Evolutionary conservation across 2,888 invertebrate species (phyloP).

Genomic region (Harpagoxenus sublaevis): DNA sequence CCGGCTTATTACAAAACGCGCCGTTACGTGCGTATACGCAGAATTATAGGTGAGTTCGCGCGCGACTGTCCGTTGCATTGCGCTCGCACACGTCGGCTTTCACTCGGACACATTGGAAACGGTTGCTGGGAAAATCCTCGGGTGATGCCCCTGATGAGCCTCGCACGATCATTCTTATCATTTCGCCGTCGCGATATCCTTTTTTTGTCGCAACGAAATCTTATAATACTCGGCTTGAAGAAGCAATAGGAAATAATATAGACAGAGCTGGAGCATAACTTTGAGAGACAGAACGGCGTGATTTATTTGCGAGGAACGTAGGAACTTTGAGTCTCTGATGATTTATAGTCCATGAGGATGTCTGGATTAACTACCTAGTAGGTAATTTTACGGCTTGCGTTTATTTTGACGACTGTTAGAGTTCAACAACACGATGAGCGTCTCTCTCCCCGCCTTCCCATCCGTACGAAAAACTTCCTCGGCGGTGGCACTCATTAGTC

Average conservation of each 20-base stretch:
- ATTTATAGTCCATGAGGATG: slow-evolving; percentile 15
- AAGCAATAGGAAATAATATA: not conserved
- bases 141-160: not conserved
- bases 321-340: slow-evolving; percentile 4
- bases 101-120: slow-evolving; percentile 51
- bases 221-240: not conserved
- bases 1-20: slow-evolving; percentile 65
- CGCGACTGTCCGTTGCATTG: slow-evolving; percentile 55
- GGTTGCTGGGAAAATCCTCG: slow-evolving; percentile 61
- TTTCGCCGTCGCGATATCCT: not conserved
- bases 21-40: slow-evolving; percentile 56
- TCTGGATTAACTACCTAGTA: slow-evolving; percentile 7
- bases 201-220: not conserved
- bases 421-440: slow-evolving; percentile 20
- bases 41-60: slow-evolving; percentile 60
- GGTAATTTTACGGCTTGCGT: slow-evolving; percentile 41
- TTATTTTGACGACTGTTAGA: slow-evolving; percentile 33
- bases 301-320: slow-evolving; percentile 11
- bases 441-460: not conserved
- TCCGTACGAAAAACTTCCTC: slow-evolving; percentile 6
- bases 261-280: not conserved
- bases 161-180: not conserved
- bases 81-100: slow-evolving; percentile 56
- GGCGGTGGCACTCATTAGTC: slow-evolving; percentile 40
- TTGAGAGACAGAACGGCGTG: not conserved